A percentile compares a stretch with the other conserved stretches of the same genome.
Conservation (phyloP, 2,113 vertebrate genomes). For the Zosterops japonicus region DNA sequence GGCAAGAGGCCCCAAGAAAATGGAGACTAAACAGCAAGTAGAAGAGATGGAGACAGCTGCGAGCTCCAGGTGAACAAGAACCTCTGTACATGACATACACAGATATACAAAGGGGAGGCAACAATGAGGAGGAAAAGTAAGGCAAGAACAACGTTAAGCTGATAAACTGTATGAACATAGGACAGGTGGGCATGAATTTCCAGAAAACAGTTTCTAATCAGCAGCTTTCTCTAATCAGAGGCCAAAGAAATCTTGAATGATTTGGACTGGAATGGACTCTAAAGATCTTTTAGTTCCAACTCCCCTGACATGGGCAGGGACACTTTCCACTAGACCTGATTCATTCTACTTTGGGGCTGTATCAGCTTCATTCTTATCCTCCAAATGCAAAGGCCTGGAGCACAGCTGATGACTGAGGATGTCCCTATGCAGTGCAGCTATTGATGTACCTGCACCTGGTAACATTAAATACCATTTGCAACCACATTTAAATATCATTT, state of each 20-base stretch:
- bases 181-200: neutral
- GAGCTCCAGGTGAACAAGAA: neutral
- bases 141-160: neutral
- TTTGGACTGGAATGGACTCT: neutral
- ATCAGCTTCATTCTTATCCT: neutral
- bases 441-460: neutral
- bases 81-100: neutral
- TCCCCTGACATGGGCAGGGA: neutral
- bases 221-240: neutral
- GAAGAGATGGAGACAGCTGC: neutral
- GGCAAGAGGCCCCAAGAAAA: neutral
- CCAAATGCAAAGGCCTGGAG: neutral
- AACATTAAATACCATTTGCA: neutral
- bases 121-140: neutral
- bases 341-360: accelerated
- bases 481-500: neutral
- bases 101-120: neutral
- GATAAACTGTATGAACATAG: neutral
- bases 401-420: neutral
- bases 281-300: neutral
- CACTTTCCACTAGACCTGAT: neutral
- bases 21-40: neutral
- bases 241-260: neutral
- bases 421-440: neutral
- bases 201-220: neutral